Conservation (phyloP, 2,888 invertebrate genomes). For the Caenorhabditis plicata region DNA sequence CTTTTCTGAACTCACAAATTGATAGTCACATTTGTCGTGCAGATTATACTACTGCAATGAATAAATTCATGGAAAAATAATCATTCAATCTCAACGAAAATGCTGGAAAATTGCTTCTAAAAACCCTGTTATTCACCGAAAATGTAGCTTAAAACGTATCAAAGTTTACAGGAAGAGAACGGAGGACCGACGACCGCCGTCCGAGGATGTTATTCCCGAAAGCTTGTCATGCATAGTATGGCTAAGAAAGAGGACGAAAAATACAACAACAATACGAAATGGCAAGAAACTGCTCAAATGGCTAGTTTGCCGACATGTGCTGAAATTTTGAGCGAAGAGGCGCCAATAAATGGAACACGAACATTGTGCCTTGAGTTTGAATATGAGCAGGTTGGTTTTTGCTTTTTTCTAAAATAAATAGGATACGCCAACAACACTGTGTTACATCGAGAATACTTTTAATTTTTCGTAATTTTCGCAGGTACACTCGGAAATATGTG, state of each 20-base stretch:
- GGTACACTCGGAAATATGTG: too few relatives aligned
- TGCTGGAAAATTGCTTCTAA: too few relatives aligned
- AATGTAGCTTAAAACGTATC: neutral
- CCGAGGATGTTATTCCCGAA: slow-evolving; percentile 49
- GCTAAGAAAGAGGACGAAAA: slow-evolving; percentile 43
- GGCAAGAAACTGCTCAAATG: slow-evolving; percentile 42
- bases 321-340: slow-evolving; percentile 38
- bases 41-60: too few relatives aligned
- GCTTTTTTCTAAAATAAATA: neutral
- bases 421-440: too few relatives aligned
- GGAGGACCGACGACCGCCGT: slow-evolving; percentile 43
- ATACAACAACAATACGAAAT: slow-evolving; percentile 46
- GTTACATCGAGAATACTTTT: too few relatives aligned
- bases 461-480: too few relatives aligned
- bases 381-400: slow-evolving; percentile 10
- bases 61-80: too few relatives aligned
- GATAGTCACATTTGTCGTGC: too few relatives aligned
- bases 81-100: too few relatives aligned
- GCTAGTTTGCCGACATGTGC: slow-evolving; percentile 41
- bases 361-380: slow-evolving; percentile 22
- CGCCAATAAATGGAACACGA: slow-evolving; percentile 22
- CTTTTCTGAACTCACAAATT: too few relatives aligned
- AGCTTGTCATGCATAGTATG: slow-evolving; percentile 49
- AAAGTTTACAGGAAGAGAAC: slow-evolving; percentile 31
- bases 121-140: too few relatives aligned